Base-by-base conservation (phyloP, 2,797 vertebrate species). In the Hippoglossus hippoglossus region DNA sequence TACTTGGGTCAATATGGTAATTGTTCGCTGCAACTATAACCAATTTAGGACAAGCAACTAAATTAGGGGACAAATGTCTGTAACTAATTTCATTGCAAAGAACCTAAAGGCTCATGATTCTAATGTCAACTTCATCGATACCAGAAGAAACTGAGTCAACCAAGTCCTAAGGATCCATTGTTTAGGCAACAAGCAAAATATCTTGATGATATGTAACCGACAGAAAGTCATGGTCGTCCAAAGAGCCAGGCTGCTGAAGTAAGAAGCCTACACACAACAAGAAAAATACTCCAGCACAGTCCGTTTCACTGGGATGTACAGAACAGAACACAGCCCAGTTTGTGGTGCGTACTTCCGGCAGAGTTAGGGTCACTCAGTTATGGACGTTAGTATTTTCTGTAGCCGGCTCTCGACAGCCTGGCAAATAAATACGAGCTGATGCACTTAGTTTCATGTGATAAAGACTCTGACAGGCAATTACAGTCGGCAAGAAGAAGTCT, bases 401-500 rank as follows among this genome's bases (percentile, higher is more conserved):
- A 6, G 4, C 13, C 18, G 53, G 26, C 56, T 77, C 46, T 58
- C 25, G 9, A 65, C 69, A 76, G 56, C 60, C 22, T 6, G 7
- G 44, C 39, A 52, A 51, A 77, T 73, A 77, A 75, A 60, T 50
- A 62, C 71, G 61, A 75, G 77, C 70, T 46, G 58, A 79, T 83
- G 75, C 50, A 19, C 63, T 84, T 71, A 70, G 63, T 68, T 82
- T 81, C 81, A 76, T 63, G 68, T 73, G 50, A 62, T 77, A 75
- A 85, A 79, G 62, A 83, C 69, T 65, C 66, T 81, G 82, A 83
- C 82, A 80, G 74, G 86, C 83, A 86, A 89, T 89, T 88, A 89
- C 63, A 71, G 41, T 55, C 47, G 6, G 7, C 47, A 46, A 24
- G 44, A 46, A 19, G 44, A 31, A 67, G 83, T 76, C 80, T 79